Evolutionary conservation across 2,888 invertebrate species (phyloP), one percentile per base, ranked within the genome.

Genomic region (Meteorus cinctellus): DNA sequence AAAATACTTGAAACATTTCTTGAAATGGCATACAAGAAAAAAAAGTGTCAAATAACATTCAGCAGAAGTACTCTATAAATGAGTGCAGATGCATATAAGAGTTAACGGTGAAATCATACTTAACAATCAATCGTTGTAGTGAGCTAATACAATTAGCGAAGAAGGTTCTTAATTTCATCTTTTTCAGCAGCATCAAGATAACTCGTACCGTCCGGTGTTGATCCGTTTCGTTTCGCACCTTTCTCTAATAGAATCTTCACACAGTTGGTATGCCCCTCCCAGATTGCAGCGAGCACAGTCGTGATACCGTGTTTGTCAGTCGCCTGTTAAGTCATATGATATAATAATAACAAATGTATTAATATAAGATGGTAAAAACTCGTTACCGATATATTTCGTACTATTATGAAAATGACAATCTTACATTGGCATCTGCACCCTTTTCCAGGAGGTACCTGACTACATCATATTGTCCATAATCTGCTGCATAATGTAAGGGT

Each of bases 221-320:
- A 92, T 6, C 96, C 97, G 72, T 86, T 82, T 0, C 87, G 85
- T 79, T 81, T 81, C 88, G 92, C 92, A 91, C 97, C 97, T 91
- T 96, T 95, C 90, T 95, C 94, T 79, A 98, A 89, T 83, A 99
- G 92, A 80, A 97, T 91, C 90, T 96, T 94, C 14, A 98, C 98
- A 91, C 97, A 97, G 79, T 95, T 94, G 72, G 95, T 95, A 88
- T 98, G 98, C 31, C 97, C 97, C 91, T 99, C 98, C 96, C 97
- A 99, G 86, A 98, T 96, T 75, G 98, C 98, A 82, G 98, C 97
- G 84, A 98, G 90, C 67, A 99, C 91, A 45, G 98, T 96, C 79
- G 96, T 96, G 83, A 99, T 98, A 45, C 98, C 98, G 92, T 98
- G 97, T 91, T 97, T 97, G 90, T 98, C 98, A 87, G 93, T 93